Evolutionary conservation across 92 coral and sea anemone genomes (phyloP).

Genomic region (Scolanthus callimorphus): DNA sequence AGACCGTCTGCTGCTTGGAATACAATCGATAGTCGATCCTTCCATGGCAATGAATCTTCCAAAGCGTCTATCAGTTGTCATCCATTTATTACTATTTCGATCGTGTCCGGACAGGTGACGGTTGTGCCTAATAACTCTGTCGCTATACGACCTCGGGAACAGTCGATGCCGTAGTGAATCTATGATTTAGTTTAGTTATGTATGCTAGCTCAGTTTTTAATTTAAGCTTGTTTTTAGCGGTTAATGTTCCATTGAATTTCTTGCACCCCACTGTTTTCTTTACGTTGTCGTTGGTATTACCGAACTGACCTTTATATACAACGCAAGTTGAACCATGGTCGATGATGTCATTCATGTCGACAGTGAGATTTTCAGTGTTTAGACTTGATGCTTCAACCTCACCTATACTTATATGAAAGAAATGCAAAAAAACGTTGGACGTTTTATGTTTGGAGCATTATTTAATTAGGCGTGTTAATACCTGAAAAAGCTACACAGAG

Average conservation of each 20-base stretch:
- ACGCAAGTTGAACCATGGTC: no score
- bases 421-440: no score
- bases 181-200: constrained; percentile 17
- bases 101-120: constrained; percentile 7
- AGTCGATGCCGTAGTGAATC: constrained; percentile 9
- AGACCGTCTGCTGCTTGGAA: constrained; percentile 9
- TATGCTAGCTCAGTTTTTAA: constrained; percentile 25
- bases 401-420: no score
- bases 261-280: constrained; percentile 41
- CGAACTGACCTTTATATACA: background rate
- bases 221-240: constrained; percentile 23
- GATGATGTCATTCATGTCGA: no score
- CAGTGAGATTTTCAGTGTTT: no score
- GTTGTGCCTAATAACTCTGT: constrained; percentile 12
- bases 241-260: constrained; percentile 25
- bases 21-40: constrained; percentile 10
- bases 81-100: no score
- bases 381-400: no score
- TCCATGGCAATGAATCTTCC: constrained; percentile 5
- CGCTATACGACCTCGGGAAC: constrained; percentile 1
- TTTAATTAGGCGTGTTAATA: no score
- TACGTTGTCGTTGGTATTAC: background rate
- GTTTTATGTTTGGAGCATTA: no score
- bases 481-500: no score
- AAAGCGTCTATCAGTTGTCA: constrained; percentile 15